phyloP scores from a whole-genome alignment of 1,140 invertebrate species.

The Cylas formicarius region DNA sequence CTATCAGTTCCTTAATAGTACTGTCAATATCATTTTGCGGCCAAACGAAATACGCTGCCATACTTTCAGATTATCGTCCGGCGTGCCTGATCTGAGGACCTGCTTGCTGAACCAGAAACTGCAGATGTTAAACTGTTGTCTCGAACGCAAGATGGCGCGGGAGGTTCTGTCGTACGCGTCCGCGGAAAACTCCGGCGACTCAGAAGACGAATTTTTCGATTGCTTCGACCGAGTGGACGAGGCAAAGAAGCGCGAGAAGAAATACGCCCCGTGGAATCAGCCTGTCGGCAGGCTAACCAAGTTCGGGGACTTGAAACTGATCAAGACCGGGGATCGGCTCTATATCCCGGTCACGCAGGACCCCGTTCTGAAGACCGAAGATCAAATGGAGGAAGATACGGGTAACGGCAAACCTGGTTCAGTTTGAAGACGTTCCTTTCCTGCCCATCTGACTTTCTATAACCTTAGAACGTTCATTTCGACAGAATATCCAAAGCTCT shows the following conservation, averaged over 20 bases:
- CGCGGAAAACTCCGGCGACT: slow-evolving; percentile 37
- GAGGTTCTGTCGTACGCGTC: slow-evolving; percentile 39
- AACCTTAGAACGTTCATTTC: too few species aligned
- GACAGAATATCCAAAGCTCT: too few species aligned
- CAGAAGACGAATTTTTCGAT: slow-evolving; percentile 78
- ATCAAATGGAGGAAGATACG: slow-evolving; percentile 89
- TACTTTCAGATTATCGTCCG: slow-evolving; percentile 59
- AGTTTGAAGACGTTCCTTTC: too few species aligned
- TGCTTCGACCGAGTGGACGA: slow-evolving; percentile 55
- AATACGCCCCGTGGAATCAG: slow-evolving; percentile 55
- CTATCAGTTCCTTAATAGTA: too few species aligned
- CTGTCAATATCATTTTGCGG: too few species aligned
- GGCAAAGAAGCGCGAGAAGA: slow-evolving; percentile 35
- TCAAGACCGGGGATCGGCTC: slow-evolving; percentile 62
- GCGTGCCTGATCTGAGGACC: slow-evolving; percentile 74
- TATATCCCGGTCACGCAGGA: slow-evolving; percentile 92
- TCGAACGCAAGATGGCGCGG: slow-evolving; percentile 61
- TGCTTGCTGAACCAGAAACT: slow-evolving; percentile 94
- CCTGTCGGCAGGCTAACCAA: slow-evolving; percentile 66
- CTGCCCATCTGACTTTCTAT: too few species aligned
- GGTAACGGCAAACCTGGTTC: too few species aligned
- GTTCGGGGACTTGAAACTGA: slow-evolving; percentile 58
- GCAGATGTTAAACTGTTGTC: slow-evolving; percentile 95
- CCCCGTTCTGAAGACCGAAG: slow-evolving; percentile 93
- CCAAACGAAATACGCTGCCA: neutral